Evolutionary conservation across 2,888 invertebrate genomes (phyloP).

Genomic region (Spisula solida): DNA sequence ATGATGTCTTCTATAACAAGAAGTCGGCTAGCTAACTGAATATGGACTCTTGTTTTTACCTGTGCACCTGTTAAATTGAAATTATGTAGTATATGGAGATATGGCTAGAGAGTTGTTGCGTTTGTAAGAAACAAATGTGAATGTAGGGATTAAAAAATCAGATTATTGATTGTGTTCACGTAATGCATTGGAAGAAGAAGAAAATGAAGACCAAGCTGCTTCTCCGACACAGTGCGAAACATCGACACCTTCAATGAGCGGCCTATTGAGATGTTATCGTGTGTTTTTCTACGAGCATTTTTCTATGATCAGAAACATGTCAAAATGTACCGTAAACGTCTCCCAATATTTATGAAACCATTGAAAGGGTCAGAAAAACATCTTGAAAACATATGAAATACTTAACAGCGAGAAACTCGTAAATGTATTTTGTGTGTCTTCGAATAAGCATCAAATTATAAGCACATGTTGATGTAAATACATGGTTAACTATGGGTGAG

Average conservation of each 20-base stretch:
- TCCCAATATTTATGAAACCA: constrained; percentile 31
- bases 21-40: too few relatives aligned
- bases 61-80: too few relatives aligned
- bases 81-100: too few relatives aligned
- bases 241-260: constrained; percentile 10
- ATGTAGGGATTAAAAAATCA: too few relatives aligned
- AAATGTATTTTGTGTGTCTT: constrained; percentile 60
- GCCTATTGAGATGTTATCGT: background rate
- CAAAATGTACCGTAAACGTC: constrained; percentile 42
- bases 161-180: too few relatives aligned
- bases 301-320: constrained; percentile 25
- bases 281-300: background rate
- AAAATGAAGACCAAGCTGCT: background rate
- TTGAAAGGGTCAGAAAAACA: constrained; percentile 43
- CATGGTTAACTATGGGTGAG: constrained; percentile 51
- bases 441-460: constrained; percentile 60
- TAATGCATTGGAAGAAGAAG: too few relatives aligned
- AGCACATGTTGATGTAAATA: constrained; percentile 56
- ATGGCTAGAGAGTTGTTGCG: too few relatives aligned
- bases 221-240: background rate
- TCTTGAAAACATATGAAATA: constrained; percentile 67
- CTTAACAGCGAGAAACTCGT: constrained; percentile 40
- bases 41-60: too few relatives aligned
- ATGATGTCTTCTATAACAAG: too few relatives aligned
- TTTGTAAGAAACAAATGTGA: too few relatives aligned